Conservation (phyloP, 2,113 vertebrate genomes). For the Mohoua ochrocephala region DNA sequence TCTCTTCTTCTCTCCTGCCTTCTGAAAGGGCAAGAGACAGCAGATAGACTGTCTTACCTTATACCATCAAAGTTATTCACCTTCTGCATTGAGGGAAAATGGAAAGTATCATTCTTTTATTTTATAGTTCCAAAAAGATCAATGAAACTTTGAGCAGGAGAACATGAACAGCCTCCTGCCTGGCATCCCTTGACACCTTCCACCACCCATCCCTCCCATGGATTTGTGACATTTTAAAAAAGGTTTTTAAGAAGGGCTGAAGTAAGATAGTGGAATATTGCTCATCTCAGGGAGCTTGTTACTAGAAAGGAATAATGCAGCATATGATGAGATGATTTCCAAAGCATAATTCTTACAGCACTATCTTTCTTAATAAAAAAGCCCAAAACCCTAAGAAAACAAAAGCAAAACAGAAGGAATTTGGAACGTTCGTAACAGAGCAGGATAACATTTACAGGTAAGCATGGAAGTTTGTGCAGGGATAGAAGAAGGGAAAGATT, state of each 20-base stretch:
- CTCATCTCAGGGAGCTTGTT: neutral
- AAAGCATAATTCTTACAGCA: neutral
- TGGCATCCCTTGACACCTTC: neutral
- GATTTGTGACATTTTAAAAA: neutral
- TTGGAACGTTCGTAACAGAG: neutral
- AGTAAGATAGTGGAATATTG: neutral
- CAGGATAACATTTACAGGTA: neutral
- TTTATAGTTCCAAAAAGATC: constrained; percentile 5
- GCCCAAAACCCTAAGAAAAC: neutral
- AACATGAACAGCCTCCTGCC: neutral
- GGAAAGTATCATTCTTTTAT: neutral
- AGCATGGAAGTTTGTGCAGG: neutral
- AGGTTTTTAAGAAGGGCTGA: neutral
- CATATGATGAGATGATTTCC: neutral
- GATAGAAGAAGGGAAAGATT: neutral
- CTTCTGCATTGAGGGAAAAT: neutral
- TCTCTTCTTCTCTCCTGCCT: neutral
- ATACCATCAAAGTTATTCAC: constrained; percentile 6
- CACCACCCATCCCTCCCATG: neutral
- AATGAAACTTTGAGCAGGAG: constrained; percentile 15
- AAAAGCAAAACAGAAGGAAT: neutral
- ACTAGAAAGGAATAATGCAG: neutral
- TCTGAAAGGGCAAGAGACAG: neutral
- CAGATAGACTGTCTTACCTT: neutral
- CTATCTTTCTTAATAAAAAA: neutral